These are phyloP conservation scores for Podarcis lilfordi DNA, from an alignment of 2,797 vertebrate genomes.

Conservation along the genomic window DNA sequence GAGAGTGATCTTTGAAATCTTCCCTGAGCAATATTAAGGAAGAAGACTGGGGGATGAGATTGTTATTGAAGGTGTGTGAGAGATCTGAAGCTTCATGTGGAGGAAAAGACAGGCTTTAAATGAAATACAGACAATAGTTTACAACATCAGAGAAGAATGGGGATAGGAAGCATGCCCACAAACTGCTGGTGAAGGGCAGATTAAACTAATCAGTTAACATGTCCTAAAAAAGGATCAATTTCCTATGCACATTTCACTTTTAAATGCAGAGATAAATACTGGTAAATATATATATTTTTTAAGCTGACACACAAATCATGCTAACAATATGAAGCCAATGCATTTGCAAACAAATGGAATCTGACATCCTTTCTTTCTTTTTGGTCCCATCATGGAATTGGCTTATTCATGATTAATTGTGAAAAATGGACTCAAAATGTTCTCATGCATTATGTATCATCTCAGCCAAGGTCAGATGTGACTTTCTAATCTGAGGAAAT, in stretches of 20 bases:
- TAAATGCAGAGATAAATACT: background rate
- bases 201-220: background rate
- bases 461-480: constrained; percentile 65
- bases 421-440: constrained; percentile 55
- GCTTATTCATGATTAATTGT: constrained; percentile 63
- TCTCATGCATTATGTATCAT: constrained; percentile 60
- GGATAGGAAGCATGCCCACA: background rate
- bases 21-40: background rate
- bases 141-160: background rate
- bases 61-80: background rate
- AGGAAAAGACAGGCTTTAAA: background rate
- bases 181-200: background rate
- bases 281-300: constrained; percentile 12
- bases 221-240: background rate
- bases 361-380: constrained; percentile 58
- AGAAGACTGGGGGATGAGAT: background rate
- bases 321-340: constrained; percentile 42
- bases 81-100: background rate
- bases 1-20: background rate
- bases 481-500: constrained; percentile 58
- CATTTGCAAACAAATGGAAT: constrained; percentile 60
- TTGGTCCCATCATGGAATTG: constrained; percentile 54
- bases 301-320: constrained; percentile 15
- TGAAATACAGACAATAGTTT: background rate
- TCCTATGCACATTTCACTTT: constrained; percentile 15